phyloP scores from a whole-genome alignment of 2,113 vertebrate species.

The Suricata suricatta region DNA sequence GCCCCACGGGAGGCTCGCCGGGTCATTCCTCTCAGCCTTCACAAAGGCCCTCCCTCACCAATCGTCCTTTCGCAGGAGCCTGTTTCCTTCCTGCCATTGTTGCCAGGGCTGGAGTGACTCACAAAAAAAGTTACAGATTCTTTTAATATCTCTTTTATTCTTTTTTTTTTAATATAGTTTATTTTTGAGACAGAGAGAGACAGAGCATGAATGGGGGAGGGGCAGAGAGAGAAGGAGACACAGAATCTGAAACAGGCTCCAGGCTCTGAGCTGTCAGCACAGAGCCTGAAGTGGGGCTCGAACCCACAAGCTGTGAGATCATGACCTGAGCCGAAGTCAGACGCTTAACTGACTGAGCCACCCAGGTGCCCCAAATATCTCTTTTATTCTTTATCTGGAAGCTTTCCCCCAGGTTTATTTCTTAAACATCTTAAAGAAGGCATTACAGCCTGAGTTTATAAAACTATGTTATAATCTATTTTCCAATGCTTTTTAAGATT shows the following conservation, averaged over 20 bases:
- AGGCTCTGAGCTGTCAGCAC: too few relatives aligned
- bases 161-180: neutral
- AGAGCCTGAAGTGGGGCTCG: too few relatives aligned
- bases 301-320: too few relatives aligned
- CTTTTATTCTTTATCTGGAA: neutral
- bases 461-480: neutral
- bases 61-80: neutral
- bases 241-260: too few relatives aligned
- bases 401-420: conserved; percentile 26
- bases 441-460: neutral
- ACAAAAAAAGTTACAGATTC: neutral
- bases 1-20: neutral
- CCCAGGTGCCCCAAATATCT: neutral
- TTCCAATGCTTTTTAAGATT: neutral
- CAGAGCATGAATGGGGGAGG: too few relatives aligned
- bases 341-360: too few relatives aligned
- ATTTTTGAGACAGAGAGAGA: too few relatives aligned
- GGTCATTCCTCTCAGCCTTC: neutral
- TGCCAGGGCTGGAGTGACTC: neutral
- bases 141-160: neutral
- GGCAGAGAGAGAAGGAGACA: too few relatives aligned
- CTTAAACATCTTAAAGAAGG: neutral
- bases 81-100: neutral
- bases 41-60: neutral
- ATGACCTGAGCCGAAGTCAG: too few relatives aligned